Base-by-base conservation (phyloP, 2,113 vertebrate genomes). In the Stictonetta naevosa region DNA sequence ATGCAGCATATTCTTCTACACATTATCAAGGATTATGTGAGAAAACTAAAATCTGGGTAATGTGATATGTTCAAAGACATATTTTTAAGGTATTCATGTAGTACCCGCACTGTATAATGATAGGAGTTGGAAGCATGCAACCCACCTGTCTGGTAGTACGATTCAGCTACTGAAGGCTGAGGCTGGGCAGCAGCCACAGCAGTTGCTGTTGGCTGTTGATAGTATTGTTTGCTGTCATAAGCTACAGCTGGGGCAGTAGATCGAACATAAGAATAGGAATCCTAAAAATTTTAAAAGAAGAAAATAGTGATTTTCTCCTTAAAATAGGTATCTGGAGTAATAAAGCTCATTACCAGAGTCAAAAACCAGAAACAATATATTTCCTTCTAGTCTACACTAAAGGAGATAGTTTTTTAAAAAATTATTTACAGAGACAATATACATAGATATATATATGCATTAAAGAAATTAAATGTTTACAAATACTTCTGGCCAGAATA, bases 161-260 rank as follows among this genome's bases (percentile, higher is more conserved):
- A 99, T 60, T 99, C 99, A 10, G 99, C 99, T 79, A 99, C 99
- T 2, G 98, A 99, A 64, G 99, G 99, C 44, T 99, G 99, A 1
- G 99, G 98, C 95, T 99, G 99, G 86, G 98, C 98, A 46, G 98
- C 98, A 2, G 98, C 98, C 0, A 98, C 98, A 0, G 99, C 98
- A 4, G 99, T 98, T 2, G 98, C 99, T 22, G 98, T 98, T 60
- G 99, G 99, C 23, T 99, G 99, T 81, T 99, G 99, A 83, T 99
- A 99, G 97, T 99, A 99, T 77, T 99, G 99, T 90, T 99, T 99
- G 95, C 98, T 99, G 96, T 99, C 99, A 7, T 99, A 99, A 25
- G 99, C 98, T 36, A 99, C 99, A 76, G 99, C 99, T 7, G 99
- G 98, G 71, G 99, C 99, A 0, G 99, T 99, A 38, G 99, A 99